Percentiles rank a stretch among this genome's conserved stretches.
Conservation (phyloP, 2,797 vertebrate species). For the Chaunax sp. region DNA sequence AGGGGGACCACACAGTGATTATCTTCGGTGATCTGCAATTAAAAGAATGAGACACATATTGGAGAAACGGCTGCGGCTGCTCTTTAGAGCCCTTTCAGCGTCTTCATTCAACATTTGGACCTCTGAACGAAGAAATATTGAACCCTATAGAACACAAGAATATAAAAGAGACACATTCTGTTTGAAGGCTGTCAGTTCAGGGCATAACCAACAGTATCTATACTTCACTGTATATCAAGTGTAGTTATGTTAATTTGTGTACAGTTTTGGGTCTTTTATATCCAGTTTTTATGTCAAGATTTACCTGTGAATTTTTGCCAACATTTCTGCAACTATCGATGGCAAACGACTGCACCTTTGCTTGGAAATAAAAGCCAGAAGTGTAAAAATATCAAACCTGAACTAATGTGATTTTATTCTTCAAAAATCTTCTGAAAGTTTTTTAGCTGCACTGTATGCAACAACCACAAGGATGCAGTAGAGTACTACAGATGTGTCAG, state of each 20-base stretch:
- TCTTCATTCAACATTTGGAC: too few species aligned
- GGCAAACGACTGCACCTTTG: conserved; percentile 82
- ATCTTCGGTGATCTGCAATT: too few species aligned
- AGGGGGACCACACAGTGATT: too few species aligned
- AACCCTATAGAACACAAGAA: conserved; percentile 59
- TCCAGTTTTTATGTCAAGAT: conserved; percentile 82
- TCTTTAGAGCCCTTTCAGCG: too few species aligned
- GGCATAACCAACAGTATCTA: conserved; percentile 62
- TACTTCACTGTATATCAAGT: conserved; percentile 56
- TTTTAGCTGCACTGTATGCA: conserved; percentile 17
- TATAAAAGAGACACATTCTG: conserved; percentile 68
- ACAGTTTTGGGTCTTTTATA: conserved; percentile 85
- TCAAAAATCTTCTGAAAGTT: background rate
- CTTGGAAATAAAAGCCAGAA: conserved; percentile 88
- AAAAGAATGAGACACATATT: too few species aligned
- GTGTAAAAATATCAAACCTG: conserved; percentile 30
- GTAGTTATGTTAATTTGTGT: conserved; percentile 77
- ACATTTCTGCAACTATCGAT: conserved; percentile 82
- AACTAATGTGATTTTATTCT: background rate
- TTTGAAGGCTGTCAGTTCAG: conserved; percentile 60
- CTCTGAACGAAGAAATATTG: conserved; percentile 64
- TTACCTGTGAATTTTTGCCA: conserved; percentile 81
- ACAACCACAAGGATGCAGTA: conserved; percentile 59
- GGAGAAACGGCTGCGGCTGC: too few species aligned
- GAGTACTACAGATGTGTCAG: conserved; percentile 29